These are phyloP conservation scores for Apodemus agrarius DNA, from an alignment of 2,797 vertebrate genomes.

Conservation along the genomic window DNA sequence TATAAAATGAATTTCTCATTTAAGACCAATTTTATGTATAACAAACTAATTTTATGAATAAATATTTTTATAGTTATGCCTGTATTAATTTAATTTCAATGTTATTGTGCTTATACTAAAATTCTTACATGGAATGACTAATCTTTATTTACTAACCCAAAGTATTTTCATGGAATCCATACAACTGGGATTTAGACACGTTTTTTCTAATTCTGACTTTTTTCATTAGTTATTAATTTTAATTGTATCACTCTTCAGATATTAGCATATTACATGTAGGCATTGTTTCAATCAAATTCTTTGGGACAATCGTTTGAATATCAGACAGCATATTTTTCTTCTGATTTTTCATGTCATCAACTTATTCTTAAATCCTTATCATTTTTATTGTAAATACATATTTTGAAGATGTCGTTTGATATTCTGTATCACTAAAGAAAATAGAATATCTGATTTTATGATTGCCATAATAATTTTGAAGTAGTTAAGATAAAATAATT, in stretches of 20 bases:
- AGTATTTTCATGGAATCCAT: background rate
- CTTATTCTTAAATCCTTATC: background rate
- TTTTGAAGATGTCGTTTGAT: background rate
- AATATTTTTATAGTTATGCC: background rate
- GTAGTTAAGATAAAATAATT: background rate
- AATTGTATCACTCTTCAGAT: background rate
- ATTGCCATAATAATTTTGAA: background rate
- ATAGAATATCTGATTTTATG: background rate
- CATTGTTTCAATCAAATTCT: background rate
- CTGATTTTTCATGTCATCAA: background rate
- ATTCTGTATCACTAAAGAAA: constrained; percentile 17
- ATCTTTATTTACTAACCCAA: background rate
- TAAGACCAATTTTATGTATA: background rate
- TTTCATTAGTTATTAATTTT: background rate
- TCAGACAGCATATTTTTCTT: background rate
- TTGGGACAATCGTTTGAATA: background rate
- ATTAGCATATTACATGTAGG: no score
- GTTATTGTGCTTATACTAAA: constrained; percentile 14
- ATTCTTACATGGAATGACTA: background rate
- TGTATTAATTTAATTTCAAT: background rate
- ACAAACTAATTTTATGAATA: background rate
- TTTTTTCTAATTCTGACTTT: background rate
- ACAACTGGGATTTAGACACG: background rate
- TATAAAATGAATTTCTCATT: background rate
- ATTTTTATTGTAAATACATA: background rate